These are phyloP conservation scores for Hippocampus zosterae DNA, from an alignment of 2,113 vertebrate genomes.

Conservation along the genomic window DNA sequence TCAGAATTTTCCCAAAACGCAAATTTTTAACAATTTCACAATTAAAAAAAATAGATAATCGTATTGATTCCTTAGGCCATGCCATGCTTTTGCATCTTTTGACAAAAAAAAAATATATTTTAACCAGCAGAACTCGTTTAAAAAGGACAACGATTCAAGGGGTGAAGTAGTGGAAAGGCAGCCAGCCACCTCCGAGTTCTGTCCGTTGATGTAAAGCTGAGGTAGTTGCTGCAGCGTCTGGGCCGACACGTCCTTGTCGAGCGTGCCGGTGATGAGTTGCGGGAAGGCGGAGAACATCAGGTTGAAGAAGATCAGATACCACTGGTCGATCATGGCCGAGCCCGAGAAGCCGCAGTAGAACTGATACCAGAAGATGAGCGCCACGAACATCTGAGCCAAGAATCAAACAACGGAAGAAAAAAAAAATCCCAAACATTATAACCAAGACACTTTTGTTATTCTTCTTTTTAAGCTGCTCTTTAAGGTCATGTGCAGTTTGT, in stretches of 20 bases:
- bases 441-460: too few species aligned
- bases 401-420: neutral
- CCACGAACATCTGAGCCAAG: slow-evolving; percentile 88
- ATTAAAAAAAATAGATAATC: too few species aligned
- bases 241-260: slow-evolving; percentile 89
- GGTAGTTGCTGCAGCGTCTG: slow-evolving; percentile 81
- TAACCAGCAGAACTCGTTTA: neutral
- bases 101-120: too few species aligned
- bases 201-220: slow-evolving; percentile 88
- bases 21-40: too few species aligned
- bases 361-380: slow-evolving; percentile 98
- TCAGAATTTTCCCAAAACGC: too few species aligned
- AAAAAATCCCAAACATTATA: too few species aligned
- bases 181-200: slow-evolving; percentile 83
- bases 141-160: neutral
- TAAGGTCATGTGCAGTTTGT: too few species aligned
- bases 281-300: slow-evolving; percentile 96
- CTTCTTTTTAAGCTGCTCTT: too few species aligned
- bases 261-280: slow-evolving; percentile 91
- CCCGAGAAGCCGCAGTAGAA: slow-evolving; percentile 98
- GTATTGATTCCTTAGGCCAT: too few species aligned
- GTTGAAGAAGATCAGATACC: slow-evolving; percentile 99
- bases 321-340: slow-evolving; percentile 94
- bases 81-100: too few species aligned
- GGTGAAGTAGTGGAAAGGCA: neutral